These are phyloP conservation scores for Heliconius hortense DNA, from an alignment of 2,888 invertebrate species.

Conservation along the genomic window DNA sequence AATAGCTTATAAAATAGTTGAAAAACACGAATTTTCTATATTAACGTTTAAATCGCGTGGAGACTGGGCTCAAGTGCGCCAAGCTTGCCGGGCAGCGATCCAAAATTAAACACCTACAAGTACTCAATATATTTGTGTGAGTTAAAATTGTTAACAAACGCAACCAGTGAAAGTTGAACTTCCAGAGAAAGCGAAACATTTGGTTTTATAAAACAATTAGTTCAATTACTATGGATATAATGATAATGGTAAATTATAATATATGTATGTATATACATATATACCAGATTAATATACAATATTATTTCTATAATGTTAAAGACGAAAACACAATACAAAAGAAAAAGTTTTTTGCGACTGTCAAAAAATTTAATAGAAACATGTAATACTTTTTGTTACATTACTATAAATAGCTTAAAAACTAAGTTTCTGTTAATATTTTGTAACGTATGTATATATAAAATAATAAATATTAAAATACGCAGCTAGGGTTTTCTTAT, in stretches of 20 bases:
- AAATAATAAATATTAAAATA: too few relatives aligned
- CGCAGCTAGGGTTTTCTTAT: too few relatives aligned
- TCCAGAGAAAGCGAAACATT: slow-evolving; percentile 25
- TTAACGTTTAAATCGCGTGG: slow-evolving; percentile 57
- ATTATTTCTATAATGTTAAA: background rate
- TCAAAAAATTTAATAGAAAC: too few relatives aligned
- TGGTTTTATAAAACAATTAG: background rate
- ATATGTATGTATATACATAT: too few relatives aligned
- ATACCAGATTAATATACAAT: too few relatives aligned
- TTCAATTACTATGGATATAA: background rate
- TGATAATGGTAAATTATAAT: background rate
- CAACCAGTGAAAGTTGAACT: slow-evolving; percentile 34
- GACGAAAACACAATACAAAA: background rate
- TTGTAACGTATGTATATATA: too few relatives aligned
- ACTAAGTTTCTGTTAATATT: too few relatives aligned
- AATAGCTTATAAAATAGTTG: background rate
- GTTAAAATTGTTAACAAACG: slow-evolving; percentile 44
- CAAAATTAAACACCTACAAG: slow-evolving; percentile 74
- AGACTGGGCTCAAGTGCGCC: slow-evolving; percentile 63
- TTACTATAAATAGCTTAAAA: too few relatives aligned
- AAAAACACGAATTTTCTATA: slow-evolving; percentile 51
- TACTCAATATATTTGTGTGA: slow-evolving; percentile 56
- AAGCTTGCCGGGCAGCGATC: slow-evolving; percentile 71
- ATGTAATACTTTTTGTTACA: too few relatives aligned
- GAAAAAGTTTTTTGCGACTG: too few relatives aligned